Conservation (phyloP, 2,888 invertebrate species). For the Apotomis capreana region DNA sequence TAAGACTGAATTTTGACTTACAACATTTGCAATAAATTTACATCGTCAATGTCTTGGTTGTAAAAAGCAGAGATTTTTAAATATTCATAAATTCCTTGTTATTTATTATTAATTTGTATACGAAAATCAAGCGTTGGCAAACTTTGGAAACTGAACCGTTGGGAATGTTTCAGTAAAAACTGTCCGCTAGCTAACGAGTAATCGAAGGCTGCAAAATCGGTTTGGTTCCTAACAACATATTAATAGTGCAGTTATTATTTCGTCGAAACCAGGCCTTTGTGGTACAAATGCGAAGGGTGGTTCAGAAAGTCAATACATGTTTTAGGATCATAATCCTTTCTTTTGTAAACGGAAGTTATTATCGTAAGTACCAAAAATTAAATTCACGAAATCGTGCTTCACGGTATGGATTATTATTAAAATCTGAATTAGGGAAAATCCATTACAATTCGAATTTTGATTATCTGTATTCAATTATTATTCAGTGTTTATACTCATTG, state of each 20-base stretch:
- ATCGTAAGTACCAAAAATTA: too few relatives aligned
- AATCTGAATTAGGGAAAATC: too few relatives aligned
- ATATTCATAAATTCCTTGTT: not conserved
- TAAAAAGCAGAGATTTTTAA: not conserved
- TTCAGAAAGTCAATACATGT: too few relatives aligned
- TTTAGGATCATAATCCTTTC: too few relatives aligned
- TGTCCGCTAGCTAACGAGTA: slow-evolving; percentile 24
- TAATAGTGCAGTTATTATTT: slow-evolving; percentile 5
- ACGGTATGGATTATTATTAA: too few relatives aligned
- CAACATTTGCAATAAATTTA: not conserved
- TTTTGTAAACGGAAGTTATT: too few relatives aligned
- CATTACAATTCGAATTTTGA: too few relatives aligned
- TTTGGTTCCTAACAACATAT: slow-evolving; percentile 13
- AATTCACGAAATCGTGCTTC: too few relatives aligned
- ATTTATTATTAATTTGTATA: not conserved
- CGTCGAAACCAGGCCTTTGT: not conserved
- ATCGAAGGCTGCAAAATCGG: slow-evolving; percentile 24
- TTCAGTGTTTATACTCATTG: too few relatives aligned
- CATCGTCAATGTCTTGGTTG: not conserved
- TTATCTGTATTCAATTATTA: too few relatives aligned
- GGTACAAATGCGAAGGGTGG: too few relatives aligned
- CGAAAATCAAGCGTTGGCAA: slow-evolving; percentile 4
- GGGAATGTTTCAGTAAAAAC: slow-evolving; percentile 25
- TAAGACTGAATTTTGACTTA: not conserved
- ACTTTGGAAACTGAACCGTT: slow-evolving; percentile 21